Base-by-base conservation (phyloP, 2,113 vertebrate species). In the Chamaea fasciata region DNA sequence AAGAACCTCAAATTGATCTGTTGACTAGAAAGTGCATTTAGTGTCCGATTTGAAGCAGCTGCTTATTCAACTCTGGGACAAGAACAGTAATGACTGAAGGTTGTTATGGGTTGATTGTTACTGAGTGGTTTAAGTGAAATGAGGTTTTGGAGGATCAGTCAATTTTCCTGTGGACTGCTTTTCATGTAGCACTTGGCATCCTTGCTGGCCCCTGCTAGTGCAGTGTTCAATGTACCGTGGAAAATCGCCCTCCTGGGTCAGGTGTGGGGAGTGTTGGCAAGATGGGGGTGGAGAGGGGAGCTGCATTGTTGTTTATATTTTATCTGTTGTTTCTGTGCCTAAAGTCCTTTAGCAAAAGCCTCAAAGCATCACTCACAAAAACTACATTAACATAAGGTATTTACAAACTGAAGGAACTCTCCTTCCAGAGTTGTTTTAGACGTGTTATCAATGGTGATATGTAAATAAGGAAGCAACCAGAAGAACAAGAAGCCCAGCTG, bases 21-120 rank as follows among this genome's bases (percentile, higher is more conserved):
- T 89, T 83, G 69, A 56, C n/a, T 79, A 39, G 73, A 57, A 95
- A 88, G 88, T 71, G 52, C 76, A 82, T 93, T 95, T 90, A 75
- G 59, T 75, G 73, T 84, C 83, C 1, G 5, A 37, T 89, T 49
- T 87, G 77, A 82, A 83, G 71, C 15, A 83, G 77, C 42, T 92
- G 77, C 44, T 77, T 93, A 63, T 90, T 93, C 39, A 64, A 41
- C 60, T 83, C 78, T 69, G 55, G 77, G 67, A 75, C 46, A 60
- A 77, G 89, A 94, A 20, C 21, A 31, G 50, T 78, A 84, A 79
- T 80, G 73, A 79, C 50, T 92, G 12, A 60, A 64, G 50, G 89
- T 67, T 93, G 65, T 89, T 95, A 77, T 79, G 10, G 59, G 77
- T 20, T 96, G 91, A 76, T 80, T 93, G 89, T 74, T 74, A 31